Evolutionary conservation across 2,797 vertebrate genomes (phyloP), one percentile per base, ranked within the genome.

Genomic region (Odontamblyopus lacepedii): DNA sequence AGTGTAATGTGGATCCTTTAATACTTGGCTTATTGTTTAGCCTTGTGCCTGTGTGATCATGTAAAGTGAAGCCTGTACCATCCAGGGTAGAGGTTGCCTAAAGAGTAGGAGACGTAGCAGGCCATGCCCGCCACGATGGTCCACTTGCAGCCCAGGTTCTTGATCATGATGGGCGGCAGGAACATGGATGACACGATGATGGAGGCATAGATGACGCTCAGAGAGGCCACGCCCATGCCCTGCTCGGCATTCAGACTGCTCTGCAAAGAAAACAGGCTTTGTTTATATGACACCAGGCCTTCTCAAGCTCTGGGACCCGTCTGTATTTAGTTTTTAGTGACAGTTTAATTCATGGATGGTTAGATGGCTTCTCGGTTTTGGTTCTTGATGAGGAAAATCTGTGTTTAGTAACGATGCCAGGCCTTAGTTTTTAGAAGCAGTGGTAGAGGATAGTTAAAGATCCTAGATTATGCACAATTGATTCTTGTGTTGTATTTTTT

Each of bases 111-210:
- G 0, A 98, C 89, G 1, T 99, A 99, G 85, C 97, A 96, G 83
- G 88, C 94, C 97, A 98, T 99, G 35, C 95, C 93, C 3, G 60
- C 75, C 1, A 93, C 93, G 0, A 99, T 94, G 75, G 96, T 98
- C 97, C 97, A 97, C 87, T 99, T 99, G 90, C 97, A 99, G 86
- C 98, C 97, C 83, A 96, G 86, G 29, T 94, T 96, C 83, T 95
- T 91, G 83, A 99, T 98, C 91, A 98, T 89, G 77, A 98, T 68
- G 11, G 96, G 95, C 0, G 98, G 96, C 41, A 99, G 94, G 77
- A 98, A 95, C 96, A 98, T 95, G 87, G 97, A 98, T 0, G 97
- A 99, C 26, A 98, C 11, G 69, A 98, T 96, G 79, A 98, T 94
- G 0, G 94, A 87, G 71, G 88, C 94, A 19, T 98, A 99, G 80